Base-by-base conservation (phyloP, 2,888 invertebrate species). In the Punctoribates punctum region DNA sequence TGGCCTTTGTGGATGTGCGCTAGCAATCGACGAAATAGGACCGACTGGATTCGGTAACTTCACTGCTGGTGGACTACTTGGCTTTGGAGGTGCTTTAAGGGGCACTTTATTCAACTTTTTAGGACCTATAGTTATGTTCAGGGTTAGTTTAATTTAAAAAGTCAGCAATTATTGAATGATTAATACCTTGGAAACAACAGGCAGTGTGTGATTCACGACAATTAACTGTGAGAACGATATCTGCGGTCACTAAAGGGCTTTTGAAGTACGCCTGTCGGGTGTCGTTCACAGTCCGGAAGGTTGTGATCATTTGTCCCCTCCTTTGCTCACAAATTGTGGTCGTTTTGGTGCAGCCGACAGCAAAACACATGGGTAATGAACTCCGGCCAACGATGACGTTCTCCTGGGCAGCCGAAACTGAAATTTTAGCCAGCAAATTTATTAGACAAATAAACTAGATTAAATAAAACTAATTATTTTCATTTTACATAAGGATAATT, bases 181-280 rank as follows among this genome's bases (percentile, higher is more conserved):
- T 48, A 27, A 8, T 1, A 62, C 62, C 62, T 13, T 62, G 27
- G 27, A 62, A 62, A 62, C 62, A 62, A n/a, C 62, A 62, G 29
- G 62, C 29, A 62, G 3, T 27, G 34, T 62, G 62, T 62, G 27
- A 1, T 62, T 62, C 62, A 1, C 62, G 62, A 62, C 62, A 62
- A 62, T 62, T 62, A 4, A 62, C 62, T 11, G 62, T 23, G 27
- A 62, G 6, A 29, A 62, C 23, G 13, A 34, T 34, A 29, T 13
- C 23, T 11, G 27, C 62, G 5, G 11, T 5, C 17, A 62, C 62
- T 29, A 62, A 34, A 62, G 62, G 27, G 34, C 62, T 62, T 29
- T 27, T 62, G 34, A 62, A 62, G 62, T 62, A 62, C 17, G 62
- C 62, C 62, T 62, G 62, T 27, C 62, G 27, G 62, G 34, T 34